Conservation (phyloP, 2,113 vertebrate species). For the Oreochromis tanganicae region DNA sequence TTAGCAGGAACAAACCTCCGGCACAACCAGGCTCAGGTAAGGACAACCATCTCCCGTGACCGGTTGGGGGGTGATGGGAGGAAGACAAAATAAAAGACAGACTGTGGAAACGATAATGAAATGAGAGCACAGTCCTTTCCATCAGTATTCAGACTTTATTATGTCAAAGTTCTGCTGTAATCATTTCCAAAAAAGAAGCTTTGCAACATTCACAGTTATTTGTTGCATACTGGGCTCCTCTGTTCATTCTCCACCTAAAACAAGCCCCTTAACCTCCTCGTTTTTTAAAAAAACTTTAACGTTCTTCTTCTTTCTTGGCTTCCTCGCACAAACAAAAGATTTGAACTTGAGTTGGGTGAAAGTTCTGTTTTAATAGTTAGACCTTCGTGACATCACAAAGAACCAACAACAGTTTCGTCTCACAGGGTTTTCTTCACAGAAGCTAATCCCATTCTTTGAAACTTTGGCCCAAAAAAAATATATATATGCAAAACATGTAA, state of each 20-base stretch:
- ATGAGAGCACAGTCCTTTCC: background rate
- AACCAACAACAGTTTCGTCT: background rate
- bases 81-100: background rate
- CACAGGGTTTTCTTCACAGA: fast-evolving
- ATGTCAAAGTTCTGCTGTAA: background rate
- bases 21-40: background rate
- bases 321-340: background rate
- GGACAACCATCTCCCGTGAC: background rate
- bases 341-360: background rate
- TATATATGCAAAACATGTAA: background rate
- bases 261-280: background rate
- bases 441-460: background rate
- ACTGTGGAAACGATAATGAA: background rate
- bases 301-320: background rate
- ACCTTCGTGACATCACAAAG: background rate
- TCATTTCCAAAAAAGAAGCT: background rate
- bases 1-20: background rate
- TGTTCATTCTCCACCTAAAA: background rate
- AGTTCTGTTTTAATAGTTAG: background rate
- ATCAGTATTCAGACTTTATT: background rate
- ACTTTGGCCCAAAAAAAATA: background rate
- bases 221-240: background rate
- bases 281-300: background rate
- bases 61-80: background rate
- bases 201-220: background rate